Conservation (phyloP, 2,888 invertebrate species). For the Cancer borealis region DNA sequence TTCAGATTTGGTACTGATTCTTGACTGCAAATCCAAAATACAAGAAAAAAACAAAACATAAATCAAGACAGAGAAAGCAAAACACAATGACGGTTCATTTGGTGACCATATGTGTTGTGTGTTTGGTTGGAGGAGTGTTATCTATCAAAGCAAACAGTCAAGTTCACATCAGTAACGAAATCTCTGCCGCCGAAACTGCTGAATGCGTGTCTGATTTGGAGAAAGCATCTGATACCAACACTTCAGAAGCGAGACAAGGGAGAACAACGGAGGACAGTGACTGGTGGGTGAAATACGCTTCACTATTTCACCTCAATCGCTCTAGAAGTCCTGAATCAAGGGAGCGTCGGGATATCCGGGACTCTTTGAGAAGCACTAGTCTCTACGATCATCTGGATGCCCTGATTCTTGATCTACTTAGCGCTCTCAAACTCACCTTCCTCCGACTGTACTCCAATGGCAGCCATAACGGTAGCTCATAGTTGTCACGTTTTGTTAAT, state of each 20-base stretch:
- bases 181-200: neutral
- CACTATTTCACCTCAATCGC: neutral
- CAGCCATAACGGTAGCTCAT: neutral
- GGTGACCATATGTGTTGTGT: neutral
- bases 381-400: neutral
- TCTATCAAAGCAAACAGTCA: neutral
- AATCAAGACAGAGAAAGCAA: neutral
- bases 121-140: neutral
- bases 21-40: neutral
- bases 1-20: neutral
- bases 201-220: neutral
- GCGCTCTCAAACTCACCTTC: neutral
- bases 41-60: neutral
- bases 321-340: neutral
- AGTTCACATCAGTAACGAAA: neutral
- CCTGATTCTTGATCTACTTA: neutral
- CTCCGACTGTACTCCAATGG: neutral
- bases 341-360: neutral
- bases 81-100: neutral
- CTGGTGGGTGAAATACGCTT: slow-evolving; percentile 3
- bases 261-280: neutral
- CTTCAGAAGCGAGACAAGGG: neutral
- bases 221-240: neutral
- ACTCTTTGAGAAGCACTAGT: neutral
- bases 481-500: neutral